Evolutionary conservation across 2,888 invertebrate genomes (phyloP), one percentile per base, ranked within the genome.

Genomic region (Euphydryas editha): DNA sequence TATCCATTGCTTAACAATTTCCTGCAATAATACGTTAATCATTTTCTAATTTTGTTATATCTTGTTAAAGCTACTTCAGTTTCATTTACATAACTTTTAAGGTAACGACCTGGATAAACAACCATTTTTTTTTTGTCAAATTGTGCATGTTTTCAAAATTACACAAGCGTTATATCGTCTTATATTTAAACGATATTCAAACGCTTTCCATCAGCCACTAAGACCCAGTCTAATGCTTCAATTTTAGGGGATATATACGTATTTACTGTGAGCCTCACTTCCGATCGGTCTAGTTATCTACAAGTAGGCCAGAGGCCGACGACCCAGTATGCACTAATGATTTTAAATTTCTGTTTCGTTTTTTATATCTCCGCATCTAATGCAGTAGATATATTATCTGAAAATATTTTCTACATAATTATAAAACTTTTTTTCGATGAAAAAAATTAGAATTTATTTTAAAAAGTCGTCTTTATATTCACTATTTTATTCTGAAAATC

Each of bases 221-320:
- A 68, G 55, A 54, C 46, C 18, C 15, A 37, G 15, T 2, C 44
- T 66, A 66, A 66, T 57, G 46, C 59, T 66, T 59, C 60, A 63
- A 69, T 69, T 63, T 69, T 37, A 66, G 51, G 59, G 62, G 66
- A 67, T 67, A 67, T 54, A 67, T 54, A 62, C 46, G 66, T 66
- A 59, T 67, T 67, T 63, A 51, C 63, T 30, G n/a, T n/a, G 39
- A 57, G 65, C 58, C 58, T 30, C 46, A 54, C 44, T 46, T 56
- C 65, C 55, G 55, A 63, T 63, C 51, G 66, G 56, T 58, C 66
- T 56, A 59, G 66, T 59, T 68, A 65, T 62, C 66, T 64, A 61
- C 67, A 74, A 75, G 66, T 74, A 74, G 74, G 76, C 65, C 75
- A 64, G 55, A 66, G 73, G 71, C 30, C 76, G 65, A 58, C 64